Base-by-base conservation (phyloP, 2,888 invertebrate genomes). In the Dasypolia templi region DNA sequence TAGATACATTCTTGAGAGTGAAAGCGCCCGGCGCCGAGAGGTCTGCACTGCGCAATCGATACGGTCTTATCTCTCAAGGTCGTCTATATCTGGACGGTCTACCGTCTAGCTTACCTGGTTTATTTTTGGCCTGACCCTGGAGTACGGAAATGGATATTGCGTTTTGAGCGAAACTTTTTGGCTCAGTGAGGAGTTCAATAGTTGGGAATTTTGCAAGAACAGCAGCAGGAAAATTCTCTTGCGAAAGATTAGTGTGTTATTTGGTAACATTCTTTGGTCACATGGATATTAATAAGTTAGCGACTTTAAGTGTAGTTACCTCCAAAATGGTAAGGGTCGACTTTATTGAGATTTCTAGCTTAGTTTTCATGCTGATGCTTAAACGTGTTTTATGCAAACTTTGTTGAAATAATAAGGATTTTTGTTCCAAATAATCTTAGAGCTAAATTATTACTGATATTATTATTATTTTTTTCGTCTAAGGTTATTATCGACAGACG, bases 11-110 rank as follows among this genome's bases (percentile, higher is more conserved):
- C 14, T 49, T 0, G 77, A 86, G 59, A 86, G 81, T 77, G 79
- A 86, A 75, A 86, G 77, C 66, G 9, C 39, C 56, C 19, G 82
- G 32, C 86, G 85, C 72, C 79, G 66, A 6, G 55, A 61, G 61
- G 85, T 85, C 85, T 86, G 77, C 79, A 49, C n/a, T 66, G 71
- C 61, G 71, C 49, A 82, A 86, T 86, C 85, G 73, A 86, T 86
- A 85, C 19, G 19, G 3, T 56, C 42, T 17, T 26, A 68, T 39
- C 26, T 32, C 51, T 71, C 86, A 86, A 86, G 86, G 86, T 78
- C 83, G 63, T 35, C 64, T 82, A 78, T 70, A 63, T 76, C 53
- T 62, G 70, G 69, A 58, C 9, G 29, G 64, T 56, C 63, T 75
- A 68, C 65, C 42, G 66, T 61, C 66, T 63, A 63, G 42, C 46